A percentile compares a stretch with the other conserved stretches of the same genome.
These are phyloP conservation scores for Rhabdomys pumilio DNA, from an alignment of 2,797 vertebrate genomes.

Conservation along the genomic window DNA sequence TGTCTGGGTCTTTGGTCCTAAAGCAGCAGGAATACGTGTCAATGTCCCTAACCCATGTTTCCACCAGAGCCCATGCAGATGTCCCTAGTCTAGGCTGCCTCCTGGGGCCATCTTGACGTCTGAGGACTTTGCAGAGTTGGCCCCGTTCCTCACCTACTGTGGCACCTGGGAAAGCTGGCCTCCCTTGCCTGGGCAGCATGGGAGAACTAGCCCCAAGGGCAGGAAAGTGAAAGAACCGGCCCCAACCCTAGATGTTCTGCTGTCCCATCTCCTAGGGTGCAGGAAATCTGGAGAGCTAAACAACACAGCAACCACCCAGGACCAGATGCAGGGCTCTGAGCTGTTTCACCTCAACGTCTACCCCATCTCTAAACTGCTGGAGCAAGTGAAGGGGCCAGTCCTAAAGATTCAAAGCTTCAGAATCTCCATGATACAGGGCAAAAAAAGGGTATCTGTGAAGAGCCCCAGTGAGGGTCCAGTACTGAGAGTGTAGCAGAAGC, in stretches of 20 bases:
- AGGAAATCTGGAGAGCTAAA: background rate
- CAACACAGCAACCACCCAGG: background rate
- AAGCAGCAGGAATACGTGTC: background rate
- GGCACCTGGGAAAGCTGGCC: background rate
- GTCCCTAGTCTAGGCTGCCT: background rate
- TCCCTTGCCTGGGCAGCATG: background rate
- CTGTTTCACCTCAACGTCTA: background rate
- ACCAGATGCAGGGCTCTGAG: background rate
- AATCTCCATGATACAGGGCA: background rate
- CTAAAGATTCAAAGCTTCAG: background rate
- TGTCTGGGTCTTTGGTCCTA: background rate
- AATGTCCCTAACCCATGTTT: background rate
- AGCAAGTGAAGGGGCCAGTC: background rate
- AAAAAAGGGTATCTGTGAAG: background rate
- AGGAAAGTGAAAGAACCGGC: background rate
- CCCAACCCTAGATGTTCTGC: background rate
- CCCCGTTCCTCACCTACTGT: background rate
- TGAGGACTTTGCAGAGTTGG: background rate
- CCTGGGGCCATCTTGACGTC: background rate
- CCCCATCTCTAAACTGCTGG: background rate
- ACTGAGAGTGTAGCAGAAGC: background rate
- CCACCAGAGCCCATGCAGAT: background rate
- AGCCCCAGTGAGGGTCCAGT: background rate
- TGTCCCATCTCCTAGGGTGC: background rate
- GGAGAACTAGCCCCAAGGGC: background rate